Conservation (phyloP, 2,888 invertebrate genomes). For the Machimus atricapillus region DNA sequence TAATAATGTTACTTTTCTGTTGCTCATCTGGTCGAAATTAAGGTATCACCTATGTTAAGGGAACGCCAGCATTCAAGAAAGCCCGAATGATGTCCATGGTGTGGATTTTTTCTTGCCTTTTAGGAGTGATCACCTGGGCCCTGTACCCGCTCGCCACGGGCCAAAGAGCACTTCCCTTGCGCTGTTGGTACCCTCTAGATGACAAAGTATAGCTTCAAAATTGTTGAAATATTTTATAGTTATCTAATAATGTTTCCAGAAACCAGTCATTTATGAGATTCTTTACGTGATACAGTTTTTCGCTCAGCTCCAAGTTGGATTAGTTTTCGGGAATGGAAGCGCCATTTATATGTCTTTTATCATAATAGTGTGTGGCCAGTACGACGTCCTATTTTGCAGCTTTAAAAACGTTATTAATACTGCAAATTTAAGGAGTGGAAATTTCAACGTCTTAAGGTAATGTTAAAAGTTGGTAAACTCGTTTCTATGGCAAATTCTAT, state of each 20-base stretch:
- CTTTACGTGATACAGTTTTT: constrained; percentile 49
- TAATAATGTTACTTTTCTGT: background rate
- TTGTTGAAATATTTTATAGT: background rate
- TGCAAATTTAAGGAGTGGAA: background rate
- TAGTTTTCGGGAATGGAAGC: constrained; percentile 48
- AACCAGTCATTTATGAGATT: constrained; percentile 46
- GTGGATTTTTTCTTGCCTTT: constrained; percentile 41
- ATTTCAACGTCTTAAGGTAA: background rate
- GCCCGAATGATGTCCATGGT: constrained; percentile 21
- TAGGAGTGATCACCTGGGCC: constrained; percentile 42
- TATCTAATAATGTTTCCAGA: background rate
- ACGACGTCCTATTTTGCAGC: constrained; percentile 39
- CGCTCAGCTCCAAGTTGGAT: constrained; percentile 50
- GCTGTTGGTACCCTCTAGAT: constrained; percentile 48
- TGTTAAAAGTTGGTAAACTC: background rate
- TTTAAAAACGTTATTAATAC: constrained; percentile 43
- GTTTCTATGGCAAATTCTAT: background rate
- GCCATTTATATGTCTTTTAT: constrained; percentile 51
- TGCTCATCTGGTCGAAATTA: background rate
- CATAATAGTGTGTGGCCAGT: background rate
- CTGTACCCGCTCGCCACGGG: constrained; percentile 41
- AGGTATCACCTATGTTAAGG: constrained; percentile 45
- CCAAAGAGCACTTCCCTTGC: constrained; percentile 43
- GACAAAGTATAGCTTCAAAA: background rate
- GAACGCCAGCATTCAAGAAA: constrained; percentile 31